Base-by-base conservation (phyloP, 1,140 invertebrate genomes). In the Chrysomallon squamiferum region DNA sequence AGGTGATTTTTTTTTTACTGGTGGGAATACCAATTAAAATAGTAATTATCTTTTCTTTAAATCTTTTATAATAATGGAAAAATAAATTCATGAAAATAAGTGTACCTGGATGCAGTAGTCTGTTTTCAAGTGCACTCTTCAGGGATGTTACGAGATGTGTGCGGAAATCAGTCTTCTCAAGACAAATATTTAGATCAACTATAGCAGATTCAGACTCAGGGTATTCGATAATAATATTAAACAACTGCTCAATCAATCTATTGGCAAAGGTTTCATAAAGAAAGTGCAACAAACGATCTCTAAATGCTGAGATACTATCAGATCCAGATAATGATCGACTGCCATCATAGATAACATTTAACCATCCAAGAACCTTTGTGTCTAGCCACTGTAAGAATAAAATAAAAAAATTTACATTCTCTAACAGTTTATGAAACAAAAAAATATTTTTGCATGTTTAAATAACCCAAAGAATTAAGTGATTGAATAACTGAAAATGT, bases 151-250 rank as follows among this genome's bases (percentile, higher is more conserved):
- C 92, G 13, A 98, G 86, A 59, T 90, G 89, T 35, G 90, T 83
- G 64, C 93, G 87, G 54, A 97, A 85, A 87, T 96, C 92, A 32
- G 94, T 95, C 38, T 84, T 92, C 72, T 92, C 90, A 66, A 98
- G 87, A 83, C 95, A 97, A 41, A 91, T 84, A 71, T 92, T 90
- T 29, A 99, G 88, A 86, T 99, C 96, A 81, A 95, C 91, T 22
- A 99, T 88, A 2, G 95, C 94, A 27, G 95, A 93, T 75, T 95
- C 91, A 6, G 96, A 98, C 75, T 98, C 95, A 3, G 96, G 96
- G 88, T 93, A 98, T 83, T 98, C 94, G 82, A 97, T 96, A 63
- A 97, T 96, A 58, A 97, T 97, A 77, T 94, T 95, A 83, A 98
- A 98, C 49, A 98, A 87, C 80, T 97, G 94, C 77, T 95, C 91